Percentiles rank a stretch among this genome's conserved stretches.
phyloP scores from a whole-genome alignment of 2,113 vertebrate genomes.

The Chrysemys picta region DNA sequence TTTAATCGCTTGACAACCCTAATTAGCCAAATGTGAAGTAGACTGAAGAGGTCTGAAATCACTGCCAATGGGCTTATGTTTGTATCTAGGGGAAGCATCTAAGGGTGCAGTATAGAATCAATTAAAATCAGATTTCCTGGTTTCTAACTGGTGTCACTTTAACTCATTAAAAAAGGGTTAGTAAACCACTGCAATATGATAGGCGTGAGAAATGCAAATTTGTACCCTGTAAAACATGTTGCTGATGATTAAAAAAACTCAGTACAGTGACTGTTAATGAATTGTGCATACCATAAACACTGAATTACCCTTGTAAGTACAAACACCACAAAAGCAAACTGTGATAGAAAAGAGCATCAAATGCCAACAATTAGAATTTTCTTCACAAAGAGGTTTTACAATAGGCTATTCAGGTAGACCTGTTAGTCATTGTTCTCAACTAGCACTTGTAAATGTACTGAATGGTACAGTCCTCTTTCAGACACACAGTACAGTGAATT shows the following conservation, averaged over 20 bases:
- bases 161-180: background rate
- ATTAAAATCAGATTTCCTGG: conserved; percentile 24
- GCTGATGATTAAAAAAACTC: conserved; percentile 71
- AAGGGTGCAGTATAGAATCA: background rate
- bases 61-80: background rate
- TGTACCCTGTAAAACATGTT: conserved; percentile 54
- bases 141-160: conserved; percentile 4
- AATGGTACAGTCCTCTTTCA: rapidly evolving
- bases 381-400: conserved; percentile 7
- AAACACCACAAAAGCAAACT: conserved; percentile 48
- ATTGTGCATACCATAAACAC: conserved; percentile 64
- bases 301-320: conserved; percentile 56
- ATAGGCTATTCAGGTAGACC: background rate
- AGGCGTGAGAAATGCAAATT: conserved; percentile 46
- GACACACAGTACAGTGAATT: background rate
- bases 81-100: background rate
- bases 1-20: no score
- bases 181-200: conserved; percentile 34
- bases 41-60: conserved; percentile 34
- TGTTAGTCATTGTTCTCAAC: background rate
- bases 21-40: conserved; percentile 46
- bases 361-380: conserved; percentile 28
- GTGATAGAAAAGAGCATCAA: conserved; percentile 24
- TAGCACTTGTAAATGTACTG: background rate
- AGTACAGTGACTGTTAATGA: conserved; percentile 62